These are phyloP conservation scores for Astropecten irregularis DNA, from an alignment of 53 echinoderm and acorn worm species.

Conservation along the genomic window DNA sequence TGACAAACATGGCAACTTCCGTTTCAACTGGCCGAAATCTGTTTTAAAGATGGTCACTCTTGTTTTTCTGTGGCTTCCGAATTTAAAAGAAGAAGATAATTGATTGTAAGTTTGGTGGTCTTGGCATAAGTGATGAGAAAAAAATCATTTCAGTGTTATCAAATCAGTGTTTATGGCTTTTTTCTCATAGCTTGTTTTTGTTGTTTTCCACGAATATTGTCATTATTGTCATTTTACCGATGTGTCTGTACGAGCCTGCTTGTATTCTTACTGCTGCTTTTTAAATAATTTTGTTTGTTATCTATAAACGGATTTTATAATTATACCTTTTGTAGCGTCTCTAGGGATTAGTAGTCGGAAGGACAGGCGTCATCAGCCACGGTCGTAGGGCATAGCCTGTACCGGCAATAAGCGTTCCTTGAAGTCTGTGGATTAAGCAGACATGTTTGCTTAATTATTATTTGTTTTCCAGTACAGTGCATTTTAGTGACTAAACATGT, in stretches of 20 bases:
- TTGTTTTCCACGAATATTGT: too few relatives aligned
- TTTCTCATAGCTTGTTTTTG: too few relatives aligned
- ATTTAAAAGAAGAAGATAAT: background rate
- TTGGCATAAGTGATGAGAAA: too few relatives aligned
- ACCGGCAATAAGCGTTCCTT: slow-evolving; percentile 44
- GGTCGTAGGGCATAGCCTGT: slow-evolving; percentile 7
- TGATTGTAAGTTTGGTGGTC: too few relatives aligned
- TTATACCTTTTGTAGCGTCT: background rate
- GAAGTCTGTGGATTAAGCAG: slow-evolving; percentile 1
- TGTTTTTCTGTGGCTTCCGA: background rate
- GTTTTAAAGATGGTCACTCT: background rate
- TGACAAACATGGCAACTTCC: slow-evolving; percentile 24
- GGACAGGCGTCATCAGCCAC: slow-evolving; percentile 26
- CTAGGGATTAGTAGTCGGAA: background rate
- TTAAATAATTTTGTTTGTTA: too few relatives aligned
- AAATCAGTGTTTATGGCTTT: too few relatives aligned
- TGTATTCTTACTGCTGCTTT: background rate
- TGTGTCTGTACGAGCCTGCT: too few relatives aligned
- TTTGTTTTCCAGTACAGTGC: too few relatives aligned
- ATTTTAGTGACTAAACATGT: too few relatives aligned
- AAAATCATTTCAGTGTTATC: too few relatives aligned
- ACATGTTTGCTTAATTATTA: background rate
- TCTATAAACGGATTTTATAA: too few relatives aligned
- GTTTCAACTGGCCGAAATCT: slow-evolving; percentile 31
- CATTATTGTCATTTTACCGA: too few relatives aligned